Evolutionary conservation across 2,113 vertebrate species (phyloP).

Genomic region (Nothoprocta pentlandii): DNA sequence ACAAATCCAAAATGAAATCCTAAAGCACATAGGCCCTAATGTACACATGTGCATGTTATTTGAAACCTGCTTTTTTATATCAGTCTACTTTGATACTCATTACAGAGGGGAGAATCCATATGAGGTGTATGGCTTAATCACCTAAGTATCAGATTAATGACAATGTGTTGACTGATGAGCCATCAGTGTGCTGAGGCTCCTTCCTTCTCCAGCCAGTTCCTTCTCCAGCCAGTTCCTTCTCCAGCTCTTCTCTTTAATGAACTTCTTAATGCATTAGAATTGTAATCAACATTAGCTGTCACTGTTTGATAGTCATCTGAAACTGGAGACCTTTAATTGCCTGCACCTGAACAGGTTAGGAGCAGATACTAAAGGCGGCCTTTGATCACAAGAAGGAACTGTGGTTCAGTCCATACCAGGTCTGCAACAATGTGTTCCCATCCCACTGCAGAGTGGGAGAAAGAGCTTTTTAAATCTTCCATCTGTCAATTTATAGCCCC

Average conservation of each 20-base stretch:
- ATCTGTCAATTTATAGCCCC: background rate
- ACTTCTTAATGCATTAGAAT: background rate
- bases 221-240: background rate
- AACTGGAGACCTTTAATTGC: background rate
- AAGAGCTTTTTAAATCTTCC: background rate
- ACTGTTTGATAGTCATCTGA: background rate
- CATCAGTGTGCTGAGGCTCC: background rate
- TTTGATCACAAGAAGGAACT: background rate
- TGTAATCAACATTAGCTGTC: background rate
- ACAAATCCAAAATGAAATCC: background rate
- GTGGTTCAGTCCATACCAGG: background rate
- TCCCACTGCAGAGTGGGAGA: background rate
- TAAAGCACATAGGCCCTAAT: background rate
- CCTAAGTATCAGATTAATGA: background rate
- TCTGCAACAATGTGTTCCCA: background rate
- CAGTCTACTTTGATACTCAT: background rate
- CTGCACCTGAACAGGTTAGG: background rate
- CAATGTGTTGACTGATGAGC: background rate
- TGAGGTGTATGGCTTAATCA: background rate
- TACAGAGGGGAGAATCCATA: background rate
- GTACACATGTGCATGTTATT: background rate
- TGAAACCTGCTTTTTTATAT: background rate
- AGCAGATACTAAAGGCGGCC: background rate
- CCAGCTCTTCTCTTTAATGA: background rate
- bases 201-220: background rate